phyloP scores from a whole-genome alignment of 2,113 vertebrate genomes.

The Bos javanicus region DNA sequence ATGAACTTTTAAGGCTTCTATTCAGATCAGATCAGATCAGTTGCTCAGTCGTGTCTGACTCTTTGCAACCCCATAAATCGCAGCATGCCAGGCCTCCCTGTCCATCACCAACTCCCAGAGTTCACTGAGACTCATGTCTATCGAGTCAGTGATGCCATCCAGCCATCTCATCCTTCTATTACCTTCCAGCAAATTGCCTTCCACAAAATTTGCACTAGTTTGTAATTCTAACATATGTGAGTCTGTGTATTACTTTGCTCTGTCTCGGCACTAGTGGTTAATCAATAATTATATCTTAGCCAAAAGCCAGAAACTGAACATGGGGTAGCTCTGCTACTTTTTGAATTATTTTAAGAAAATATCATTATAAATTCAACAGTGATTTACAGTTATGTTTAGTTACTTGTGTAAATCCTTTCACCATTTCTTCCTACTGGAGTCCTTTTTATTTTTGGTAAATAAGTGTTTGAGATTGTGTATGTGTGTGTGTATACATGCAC shows the following conservation, averaged over 20 bases:
- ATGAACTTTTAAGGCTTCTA: background rate
- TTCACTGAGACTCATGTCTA: too few species aligned
- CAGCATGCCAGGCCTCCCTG: too few species aligned
- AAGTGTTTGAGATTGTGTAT: background rate
- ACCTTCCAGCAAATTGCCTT: background rate
- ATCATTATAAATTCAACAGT: background rate
- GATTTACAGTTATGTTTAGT: background rate
- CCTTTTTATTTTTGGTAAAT: background rate
- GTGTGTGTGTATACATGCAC: background rate
- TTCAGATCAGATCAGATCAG: background rate
- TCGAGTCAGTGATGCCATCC: too few species aligned
- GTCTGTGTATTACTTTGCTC: accelerated
- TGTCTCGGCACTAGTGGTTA: background rate
- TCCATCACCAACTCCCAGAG: too few species aligned
- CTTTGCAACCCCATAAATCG: too few species aligned
- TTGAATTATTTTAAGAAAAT: background rate
- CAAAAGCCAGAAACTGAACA: background rate
- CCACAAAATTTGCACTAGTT: background rate
- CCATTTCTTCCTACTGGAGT: background rate
- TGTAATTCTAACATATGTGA: background rate
- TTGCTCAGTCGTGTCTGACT: too few species aligned
- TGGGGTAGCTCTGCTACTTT: background rate
- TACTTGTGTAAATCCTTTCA: background rate
- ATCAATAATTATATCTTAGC: background rate
- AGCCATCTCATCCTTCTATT: background rate